Evolutionary conservation across 2,113 vertebrate species (phyloP).

Genomic region (Lepus timidus): DNA sequence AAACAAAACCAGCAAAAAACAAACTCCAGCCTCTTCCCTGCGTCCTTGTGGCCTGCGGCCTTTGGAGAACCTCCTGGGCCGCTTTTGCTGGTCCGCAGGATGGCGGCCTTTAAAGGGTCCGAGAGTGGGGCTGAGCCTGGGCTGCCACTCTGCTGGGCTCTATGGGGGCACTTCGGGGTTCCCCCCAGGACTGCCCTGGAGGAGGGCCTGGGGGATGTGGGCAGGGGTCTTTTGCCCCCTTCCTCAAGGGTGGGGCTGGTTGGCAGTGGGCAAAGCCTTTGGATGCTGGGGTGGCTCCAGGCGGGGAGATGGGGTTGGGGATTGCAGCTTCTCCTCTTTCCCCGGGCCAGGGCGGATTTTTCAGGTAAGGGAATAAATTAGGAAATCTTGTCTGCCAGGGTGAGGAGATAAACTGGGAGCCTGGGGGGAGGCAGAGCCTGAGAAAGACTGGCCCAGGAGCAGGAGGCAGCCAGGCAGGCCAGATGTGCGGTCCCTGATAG

Average conservation of each 20-base stretch:
- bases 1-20: slow-evolving; percentile 70
- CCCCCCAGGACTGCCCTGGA: neutral
- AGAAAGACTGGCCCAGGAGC: neutral
- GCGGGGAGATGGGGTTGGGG: too few species aligned
- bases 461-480: neutral
- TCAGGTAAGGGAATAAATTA: neutral
- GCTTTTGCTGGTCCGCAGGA: slow-evolving; percentile 1
- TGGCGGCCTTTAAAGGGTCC: neutral
- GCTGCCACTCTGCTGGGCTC: neutral
- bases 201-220: neutral
- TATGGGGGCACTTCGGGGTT: too few species aligned
- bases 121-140: neutral
- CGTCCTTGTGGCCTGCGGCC: neutral
- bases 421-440: neutral
- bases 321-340: neutral
- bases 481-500: neutral
- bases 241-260: neutral
- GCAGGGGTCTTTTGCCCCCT: neutral
- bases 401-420: neutral
- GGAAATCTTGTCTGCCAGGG: neutral
- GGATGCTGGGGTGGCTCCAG: neutral
- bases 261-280: neutral
- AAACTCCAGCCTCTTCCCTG: neutral
- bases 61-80: neutral
- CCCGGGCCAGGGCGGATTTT: neutral